Evolutionary conservation across 2,113 vertebrate species (phyloP), one percentile per base, ranked within the genome.

Genomic region (Dicrurus megarhynchus): DNA sequence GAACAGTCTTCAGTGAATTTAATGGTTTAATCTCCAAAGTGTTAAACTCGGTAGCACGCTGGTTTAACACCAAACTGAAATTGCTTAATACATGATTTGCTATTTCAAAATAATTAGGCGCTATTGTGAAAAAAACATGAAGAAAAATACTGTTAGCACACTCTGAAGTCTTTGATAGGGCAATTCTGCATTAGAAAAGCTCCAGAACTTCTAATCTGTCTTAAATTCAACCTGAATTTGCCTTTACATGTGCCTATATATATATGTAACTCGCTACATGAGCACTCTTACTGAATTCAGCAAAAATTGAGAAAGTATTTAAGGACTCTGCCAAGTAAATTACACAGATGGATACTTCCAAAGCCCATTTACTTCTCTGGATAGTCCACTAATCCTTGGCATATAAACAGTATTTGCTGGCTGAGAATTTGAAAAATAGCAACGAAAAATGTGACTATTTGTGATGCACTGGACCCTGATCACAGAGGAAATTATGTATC

Each of bases 61-160:
- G 37, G 32, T 24, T 89, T 81, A 87, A 84, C 1, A 4, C 16
- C 67, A 85, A 86, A 61, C 6, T 61, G 41, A 85, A 87, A 65
- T 37, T 56, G 19, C 68, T 73, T 78, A 49, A 92, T 64, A 63
- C 3, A 3, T 69, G 30, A 89, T 53, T 52, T 86, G 21, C 39
- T 39, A 61, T 60, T 91, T 95, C 11, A 68, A 84, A 95, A 88
- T 60, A 88, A 88, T 59, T 79, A 82, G 69, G 74, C 3, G 35
- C 20, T 67, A 73, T 30, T 61, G n/a, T 26, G 30, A 59, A 68
- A 28, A 89, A 82, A 59, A 1, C 5, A 10, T 49, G 37, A 63
- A 71, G 46, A 35, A 90, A 91, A 92, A 89, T 41, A 91, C 21
- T 55, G 6, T 52, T 56, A 44, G 13, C 23, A 74, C 13, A 5